Conservation (phyloP, 2,113 vertebrate genomes). For the Pipra filicauda region DNA sequence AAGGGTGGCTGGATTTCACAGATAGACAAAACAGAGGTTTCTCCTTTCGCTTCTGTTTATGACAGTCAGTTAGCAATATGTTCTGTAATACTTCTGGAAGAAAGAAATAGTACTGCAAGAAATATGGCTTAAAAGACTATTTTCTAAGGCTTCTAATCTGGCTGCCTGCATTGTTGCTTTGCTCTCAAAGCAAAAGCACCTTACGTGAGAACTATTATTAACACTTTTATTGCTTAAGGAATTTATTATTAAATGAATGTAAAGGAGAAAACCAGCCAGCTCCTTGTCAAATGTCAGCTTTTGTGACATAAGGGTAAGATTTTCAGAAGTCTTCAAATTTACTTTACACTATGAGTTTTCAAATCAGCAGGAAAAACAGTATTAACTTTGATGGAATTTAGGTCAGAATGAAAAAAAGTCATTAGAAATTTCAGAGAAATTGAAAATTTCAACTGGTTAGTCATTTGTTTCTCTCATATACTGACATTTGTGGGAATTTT, state of each 20-base stretch:
- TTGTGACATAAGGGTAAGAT: neutral
- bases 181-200: neutral
- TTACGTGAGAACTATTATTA: neutral
- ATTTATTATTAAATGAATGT: neutral
- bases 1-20: neutral
- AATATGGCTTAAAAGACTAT: neutral
- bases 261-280: neutral
- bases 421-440: neutral
- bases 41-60: neutral
- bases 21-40: neutral
- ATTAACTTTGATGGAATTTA: neutral
- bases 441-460: neutral
- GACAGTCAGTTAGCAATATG: neutral
- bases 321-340: neutral
- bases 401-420: neutral
- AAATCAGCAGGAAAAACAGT: neutral
- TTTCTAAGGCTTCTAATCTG: neutral
- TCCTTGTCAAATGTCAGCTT: neutral
- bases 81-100: neutral
- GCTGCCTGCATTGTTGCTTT: neutral
- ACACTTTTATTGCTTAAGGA: neutral
- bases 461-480: neutral
- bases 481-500: neutral
- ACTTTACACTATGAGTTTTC: neutral
- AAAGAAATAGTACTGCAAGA: neutral